Base-by-base conservation (phyloP, 1,140 invertebrate species). In the Eufriesea mexicana region DNA sequence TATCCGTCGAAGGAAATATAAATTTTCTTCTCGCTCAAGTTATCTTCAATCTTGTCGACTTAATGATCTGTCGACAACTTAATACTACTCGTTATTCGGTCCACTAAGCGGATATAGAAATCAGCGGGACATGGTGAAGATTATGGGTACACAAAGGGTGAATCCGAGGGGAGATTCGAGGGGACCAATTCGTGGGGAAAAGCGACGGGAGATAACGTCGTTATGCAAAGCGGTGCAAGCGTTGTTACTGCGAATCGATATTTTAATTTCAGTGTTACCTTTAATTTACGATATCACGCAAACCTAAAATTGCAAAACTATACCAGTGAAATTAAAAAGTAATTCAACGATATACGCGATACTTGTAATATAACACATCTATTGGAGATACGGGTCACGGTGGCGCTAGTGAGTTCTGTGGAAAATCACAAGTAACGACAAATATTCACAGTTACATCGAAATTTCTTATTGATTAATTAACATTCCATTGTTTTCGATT, bases 81-180 rank as follows among this genome's bases (percentile, higher is more conserved):
- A 47, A 59, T 74, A 9, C 54, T 18, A 45, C 35, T 74, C 71
- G 35, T 47, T 74, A n/a, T 18, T n/a, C 55, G 71, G 14, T 59
- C 55, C 23, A 45, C 54, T 74, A 74, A 74, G 23, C 54, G 71
- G 71, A 74, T 59, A 35, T 42, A 25, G 35, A 42, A 74, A 74
- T 74, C 54, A 74, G 54, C 45, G 71, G 55, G 20, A 45, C 71
- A 59, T 20, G 71, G 14, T 61, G 71, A 59, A 74, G 71, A 57
- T 61, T 57, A 61, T 74, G 71, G 35, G n/a, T 12, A 59, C 55
- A 74, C 71, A 74, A 74, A 74, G 71, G 71, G 71, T 74, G 71
- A 74, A 74, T 57, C 59, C 7, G 28, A 74, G 14, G 71, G 71
- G 71, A 25, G 35, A 74, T 45, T 55, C 51, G 71, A 47, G 35